Evolutionary conservation across 1,140 invertebrate species (phyloP).

Genomic region (Protaetia brevitarsis): DNA sequence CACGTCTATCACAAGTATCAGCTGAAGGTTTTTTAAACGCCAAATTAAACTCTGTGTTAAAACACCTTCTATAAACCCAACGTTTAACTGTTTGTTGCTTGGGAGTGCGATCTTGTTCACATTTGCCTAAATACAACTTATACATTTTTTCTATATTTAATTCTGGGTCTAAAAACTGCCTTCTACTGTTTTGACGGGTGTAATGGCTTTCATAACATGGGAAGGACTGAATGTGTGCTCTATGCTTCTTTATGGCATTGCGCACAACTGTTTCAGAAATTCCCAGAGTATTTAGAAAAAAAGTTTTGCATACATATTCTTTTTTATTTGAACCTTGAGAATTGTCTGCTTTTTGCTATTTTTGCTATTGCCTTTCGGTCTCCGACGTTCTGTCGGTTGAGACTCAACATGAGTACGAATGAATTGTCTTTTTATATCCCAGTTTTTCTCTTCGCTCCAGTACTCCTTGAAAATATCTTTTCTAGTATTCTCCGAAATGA

Average conservation of each 20-base stretch:
- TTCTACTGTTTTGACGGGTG: not conserved
- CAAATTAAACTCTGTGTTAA: constrained; percentile 22
- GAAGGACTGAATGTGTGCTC: constrained; percentile 7
- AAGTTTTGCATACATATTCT: constrained; percentile 7
- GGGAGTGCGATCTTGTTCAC: not conserved
- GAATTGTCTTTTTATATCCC: not conserved
- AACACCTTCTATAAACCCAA: constrained; percentile 21
- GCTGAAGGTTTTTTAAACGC: not conserved
- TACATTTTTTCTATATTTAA: constrained; percentile 10
- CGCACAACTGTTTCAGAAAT: constrained; percentile 3
- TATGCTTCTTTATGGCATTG: not conserved
- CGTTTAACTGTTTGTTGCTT: not conserved
- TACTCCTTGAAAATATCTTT: constrained; percentile 6
- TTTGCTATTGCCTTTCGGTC: too few species aligned
- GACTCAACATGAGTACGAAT: too few species aligned
- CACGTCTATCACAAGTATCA: constrained; percentile 4
- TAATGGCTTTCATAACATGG: not conserved
- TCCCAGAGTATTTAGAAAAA: constrained; percentile 17
- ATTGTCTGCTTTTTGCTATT: too few species aligned
- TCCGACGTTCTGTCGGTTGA: too few species aligned
- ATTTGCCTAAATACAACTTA: too few species aligned
- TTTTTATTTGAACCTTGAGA: too few species aligned
- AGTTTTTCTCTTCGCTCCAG: constrained; percentile 5
- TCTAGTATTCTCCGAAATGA: constrained; percentile 1
- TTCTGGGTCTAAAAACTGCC: not conserved